A percentile compares a stretch with the other conserved stretches of the same genome.
phyloP scores from a whole-genome alignment of 2,797 vertebrate genomes.

The Columba guinea region DNA sequence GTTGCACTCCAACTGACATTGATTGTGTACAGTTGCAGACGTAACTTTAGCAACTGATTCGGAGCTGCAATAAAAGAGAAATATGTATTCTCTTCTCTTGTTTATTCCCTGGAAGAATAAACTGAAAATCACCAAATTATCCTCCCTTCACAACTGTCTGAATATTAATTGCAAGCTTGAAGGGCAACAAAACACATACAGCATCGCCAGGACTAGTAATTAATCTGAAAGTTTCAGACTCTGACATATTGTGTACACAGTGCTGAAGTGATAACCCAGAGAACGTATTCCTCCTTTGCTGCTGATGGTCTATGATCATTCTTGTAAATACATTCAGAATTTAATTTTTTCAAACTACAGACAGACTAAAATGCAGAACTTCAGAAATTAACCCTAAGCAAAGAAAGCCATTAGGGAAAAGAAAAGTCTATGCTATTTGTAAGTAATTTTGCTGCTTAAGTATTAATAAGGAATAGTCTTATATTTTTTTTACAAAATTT shows the following conservation, averaged over 20 bases:
- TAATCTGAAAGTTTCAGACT: conserved; percentile 70
- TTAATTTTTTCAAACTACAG: conserved; percentile 53
- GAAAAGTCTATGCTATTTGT: neutral
- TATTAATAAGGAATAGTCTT: neutral
- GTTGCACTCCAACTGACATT: conserved; percentile 74
- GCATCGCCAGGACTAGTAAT: conserved; percentile 70
- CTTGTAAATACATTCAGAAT: conserved; percentile 48
- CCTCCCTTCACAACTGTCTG: conserved; percentile 71
- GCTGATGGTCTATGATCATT: conserved; percentile 45
- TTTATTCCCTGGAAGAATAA: conserved; percentile 75
- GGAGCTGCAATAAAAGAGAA: conserved; percentile 55
- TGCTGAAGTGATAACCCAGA: conserved; percentile 52
- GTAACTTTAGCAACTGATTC: conserved; percentile 71
- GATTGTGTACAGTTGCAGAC: conserved; percentile 66
- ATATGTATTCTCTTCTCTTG: conserved; percentile 53
- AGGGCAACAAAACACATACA: conserved; percentile 67
- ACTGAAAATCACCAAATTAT: conserved; percentile 77
- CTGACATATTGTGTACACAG: conserved; percentile 52
- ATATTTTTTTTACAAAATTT: neutral
- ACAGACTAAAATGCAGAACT: conserved; percentile 46
- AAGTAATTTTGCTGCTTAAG: neutral
- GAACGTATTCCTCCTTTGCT: conserved; percentile 49
- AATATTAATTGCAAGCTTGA: conserved; percentile 78
- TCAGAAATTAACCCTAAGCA: conserved; percentile 41
- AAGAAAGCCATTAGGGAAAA: neutral